Evolutionary conservation across 2,113 vertebrate genomes (phyloP), one percentile per base, ranked within the genome.

Genomic region (Gobiocypris rarus): DNA sequence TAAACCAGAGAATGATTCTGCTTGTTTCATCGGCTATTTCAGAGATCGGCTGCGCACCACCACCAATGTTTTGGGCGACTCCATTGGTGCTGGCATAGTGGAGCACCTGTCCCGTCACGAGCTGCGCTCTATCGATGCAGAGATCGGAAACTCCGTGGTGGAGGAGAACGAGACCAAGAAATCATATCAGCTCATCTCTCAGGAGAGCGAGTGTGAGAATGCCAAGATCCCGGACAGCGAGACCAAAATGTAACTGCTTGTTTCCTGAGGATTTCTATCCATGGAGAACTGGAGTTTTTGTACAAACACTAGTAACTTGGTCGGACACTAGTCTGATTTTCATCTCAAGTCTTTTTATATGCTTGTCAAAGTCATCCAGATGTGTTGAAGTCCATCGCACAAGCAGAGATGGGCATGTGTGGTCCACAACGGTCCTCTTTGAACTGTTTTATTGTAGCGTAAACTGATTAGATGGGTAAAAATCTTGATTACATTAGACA

Each of bases 31-130:
- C 56, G 63, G 31, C 9, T 9, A 4, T 56, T 67, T 24, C 85
- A 99, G 98, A 91, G 97, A 99, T 88, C 96, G 98, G 73, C 93
- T 99, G 43, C 96, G 98, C 43, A 99, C 98, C 81, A 95, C 93
- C 74, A 99, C 97, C 48, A 99, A 99, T 0, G 98, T 99, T 26
- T 90, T 99, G 14, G 98, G 98, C 86, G 98, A 99, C 88, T 99
- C 98, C 4, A 96, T 99, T 0, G 97, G 98, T 9, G 97, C 98
- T 0, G 98, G 97, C 9, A 98, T 99, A 17, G 95, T 99, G 8
- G 96, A 97, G 87, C 96, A 99, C 82, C 93, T 99, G 90, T 99
- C 97, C 17, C 93, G 96, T 22, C 96, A 97, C 0, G 98, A 99
- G 89, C 89, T 99, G 81, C 92, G 95, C 86, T 93, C 87, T 31